Base-by-base conservation (phyloP, 2,113 vertebrate genomes). In the Cavia aperea region DNA sequence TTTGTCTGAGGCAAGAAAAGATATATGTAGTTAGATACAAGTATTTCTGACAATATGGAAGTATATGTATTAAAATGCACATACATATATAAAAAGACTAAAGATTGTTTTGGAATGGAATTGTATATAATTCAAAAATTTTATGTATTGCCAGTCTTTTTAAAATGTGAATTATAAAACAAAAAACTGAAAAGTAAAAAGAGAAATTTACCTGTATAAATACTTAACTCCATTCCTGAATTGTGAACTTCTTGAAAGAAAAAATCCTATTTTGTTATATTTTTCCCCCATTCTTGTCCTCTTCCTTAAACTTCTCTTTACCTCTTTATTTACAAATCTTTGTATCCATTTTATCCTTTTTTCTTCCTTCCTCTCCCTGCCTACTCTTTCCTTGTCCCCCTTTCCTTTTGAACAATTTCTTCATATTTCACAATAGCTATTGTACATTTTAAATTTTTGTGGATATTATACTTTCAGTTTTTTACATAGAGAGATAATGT, bases 1-100 rank as follows among this genome's bases (percentile, higher is more conserved):
- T 95, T 89, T 92, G 39, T 82, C 81, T 93, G 29, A 31, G n/a
- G 56, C 36, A 83, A 93, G 68, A 54, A 88, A 65, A 12, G 12
- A n/a, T 31, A 92, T 4, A 21, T 5, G 0, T 43, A 73, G 60
- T 36, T 90, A 63, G 8, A 46, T 63, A 60, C 13, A 92, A 73
- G 33, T 81, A 70, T 82, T 88, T 94, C 13, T 72, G 36, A 63
- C 92, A 68, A 62, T 36, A 68, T 14, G 10, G 29, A 70, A 7
- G 36, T 9, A 3, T 18, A 19, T n/a, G 6, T 68, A 68, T n/a
- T 36, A 36, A 66, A 66, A 33, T 66, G 31, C 24, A 1, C 78
- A 58, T 16, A n/a, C 43, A 36, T 43, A 2, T 77, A 58, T 75
- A 77, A 88, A 86, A 89, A 84, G 82, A 65, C 54, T 77, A 33